Evolutionary conservation across 2,797 vertebrate species (phyloP), one percentile per base, ranked within the genome.

Genomic region (Cryptoblepharus egeriae): DNA sequence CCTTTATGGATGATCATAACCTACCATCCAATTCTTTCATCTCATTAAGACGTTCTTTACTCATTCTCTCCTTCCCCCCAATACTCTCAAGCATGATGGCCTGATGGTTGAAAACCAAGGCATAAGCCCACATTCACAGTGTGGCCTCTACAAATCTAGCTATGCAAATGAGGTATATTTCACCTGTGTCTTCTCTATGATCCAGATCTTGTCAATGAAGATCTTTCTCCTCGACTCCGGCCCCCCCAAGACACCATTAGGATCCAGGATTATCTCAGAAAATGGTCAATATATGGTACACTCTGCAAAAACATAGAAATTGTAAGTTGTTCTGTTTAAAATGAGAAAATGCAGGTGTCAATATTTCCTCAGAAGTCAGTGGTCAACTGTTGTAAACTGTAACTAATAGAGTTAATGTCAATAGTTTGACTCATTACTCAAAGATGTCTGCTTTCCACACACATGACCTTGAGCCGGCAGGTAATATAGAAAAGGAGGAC

Each of bases 331-430:
- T 74, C 52, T 45, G 18, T 79, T 67, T 58, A 37, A 35, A 60
- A 22, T 79, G 57, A 73, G 22, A 57, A 79, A 28, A 28, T 42
- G 75, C 20, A 20, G 18, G 20, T 32, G 16, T 83, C 68, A 72
- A 72, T 55, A 61, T 83, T 83, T 42, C 58, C 52, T 73, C 61
- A 24, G 69, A 83, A 42, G 24, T 83, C 82, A 83, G 49, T 35
- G 20, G 35, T 68, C 37, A 70, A 37, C 7, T 26, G 32, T 82
- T 78, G 69, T 65, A 84, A 67, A 67, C 37, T 64, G 13, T 42
- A 72, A 83, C 49, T 35, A 74, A 67, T 58, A 58, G 3, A 5
- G 61, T 18, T 20, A 79, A 61, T 55, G 49, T 83, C 75, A 65
- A 39, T 55, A 75, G 57, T 55, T 75, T 75, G 72, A 61, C 28